A percentile compares a stretch with the other conserved stretches of the same genome.
These are phyloP conservation scores for Lathronympha strigana DNA, from an alignment of 2,888 invertebrate species.

Conservation along the genomic window DNA sequence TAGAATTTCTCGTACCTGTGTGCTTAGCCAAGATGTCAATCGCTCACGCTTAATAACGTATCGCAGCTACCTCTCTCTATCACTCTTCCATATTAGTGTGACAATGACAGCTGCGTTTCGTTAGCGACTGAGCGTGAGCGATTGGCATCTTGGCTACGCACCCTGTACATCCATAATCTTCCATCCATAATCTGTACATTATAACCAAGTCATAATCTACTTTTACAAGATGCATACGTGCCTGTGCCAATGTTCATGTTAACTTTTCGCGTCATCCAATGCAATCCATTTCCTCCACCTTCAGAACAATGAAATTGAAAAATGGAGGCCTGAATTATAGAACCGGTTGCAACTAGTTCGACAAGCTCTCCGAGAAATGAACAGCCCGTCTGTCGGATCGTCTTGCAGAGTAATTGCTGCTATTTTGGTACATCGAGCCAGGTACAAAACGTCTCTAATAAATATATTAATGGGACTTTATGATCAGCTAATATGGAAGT, in stretches of 20 bases:
- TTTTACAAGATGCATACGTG: not conserved
- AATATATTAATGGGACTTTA: no score
- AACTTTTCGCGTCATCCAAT: constrained; percentile 17
- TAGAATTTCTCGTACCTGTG: no score
- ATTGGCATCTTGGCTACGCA: no score
- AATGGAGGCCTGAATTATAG: constrained; percentile 69
- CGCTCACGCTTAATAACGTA: no score
- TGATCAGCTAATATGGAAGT: no score
- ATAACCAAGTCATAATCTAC: not conserved
- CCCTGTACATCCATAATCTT: no score
- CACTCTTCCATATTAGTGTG: no score
- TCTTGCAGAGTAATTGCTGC: constrained; percentile 67
- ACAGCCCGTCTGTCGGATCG: constrained; percentile 53
- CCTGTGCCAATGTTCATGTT: not conserved
- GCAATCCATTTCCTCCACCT: constrained; percentile 42
- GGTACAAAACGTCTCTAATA: not conserved
- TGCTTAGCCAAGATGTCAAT: no score
- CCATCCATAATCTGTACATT: no score
- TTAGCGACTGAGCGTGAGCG: no score
- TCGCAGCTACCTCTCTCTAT: no score
- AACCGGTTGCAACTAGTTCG: constrained; percentile 52
- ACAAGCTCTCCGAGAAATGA: constrained; percentile 76
- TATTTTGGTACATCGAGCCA: constrained; percentile 51
- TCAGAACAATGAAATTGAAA: constrained; percentile 57
- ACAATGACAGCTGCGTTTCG: no score